Conservation (phyloP, 1,140 invertebrate genomes). For the Lepidurus apus region DNA sequence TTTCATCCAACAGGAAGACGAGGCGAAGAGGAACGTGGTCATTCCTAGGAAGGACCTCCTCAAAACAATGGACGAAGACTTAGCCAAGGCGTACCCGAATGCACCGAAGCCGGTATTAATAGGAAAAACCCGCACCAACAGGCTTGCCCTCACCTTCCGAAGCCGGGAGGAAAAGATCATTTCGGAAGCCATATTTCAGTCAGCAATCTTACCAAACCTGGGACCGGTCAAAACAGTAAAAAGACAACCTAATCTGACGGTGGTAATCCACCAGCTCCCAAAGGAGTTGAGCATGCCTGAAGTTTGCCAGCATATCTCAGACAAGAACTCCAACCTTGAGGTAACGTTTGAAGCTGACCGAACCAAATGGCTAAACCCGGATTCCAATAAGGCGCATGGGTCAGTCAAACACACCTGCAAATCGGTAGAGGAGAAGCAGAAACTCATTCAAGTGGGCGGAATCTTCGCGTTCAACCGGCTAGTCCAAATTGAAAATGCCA, state of each 20-base stretch:
- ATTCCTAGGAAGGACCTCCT: background rate
- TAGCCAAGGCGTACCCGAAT: background rate
- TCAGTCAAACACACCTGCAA: background rate
- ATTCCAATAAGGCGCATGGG: background rate
- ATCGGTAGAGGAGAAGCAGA: background rate
- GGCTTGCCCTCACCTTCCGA: too few relatives aligned
- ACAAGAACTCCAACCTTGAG: conserved; percentile 1
- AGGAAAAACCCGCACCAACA: too few relatives aligned
- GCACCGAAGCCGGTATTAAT: background rate
- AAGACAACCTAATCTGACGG: too few relatives aligned
- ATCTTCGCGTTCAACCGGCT: background rate
- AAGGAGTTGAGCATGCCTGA: background rate
- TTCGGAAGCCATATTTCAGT: too few relatives aligned
- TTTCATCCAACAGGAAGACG: background rate
- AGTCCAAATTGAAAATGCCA: background rate
- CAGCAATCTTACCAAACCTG: too few relatives aligned
- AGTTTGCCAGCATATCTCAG: background rate
- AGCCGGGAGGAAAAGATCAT: too few relatives aligned
- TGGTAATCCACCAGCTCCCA: conserved; percentile 27
- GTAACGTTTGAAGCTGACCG: background rate
- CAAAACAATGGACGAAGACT: conserved; percentile 1
- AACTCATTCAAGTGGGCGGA: background rate
- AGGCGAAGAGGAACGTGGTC: background rate
- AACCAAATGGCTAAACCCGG: background rate
- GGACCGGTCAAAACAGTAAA: too few relatives aligned